Evolutionary conservation across 2,888 invertebrate genomes (phyloP).

Genomic region (Deilephila porcellus): DNA sequence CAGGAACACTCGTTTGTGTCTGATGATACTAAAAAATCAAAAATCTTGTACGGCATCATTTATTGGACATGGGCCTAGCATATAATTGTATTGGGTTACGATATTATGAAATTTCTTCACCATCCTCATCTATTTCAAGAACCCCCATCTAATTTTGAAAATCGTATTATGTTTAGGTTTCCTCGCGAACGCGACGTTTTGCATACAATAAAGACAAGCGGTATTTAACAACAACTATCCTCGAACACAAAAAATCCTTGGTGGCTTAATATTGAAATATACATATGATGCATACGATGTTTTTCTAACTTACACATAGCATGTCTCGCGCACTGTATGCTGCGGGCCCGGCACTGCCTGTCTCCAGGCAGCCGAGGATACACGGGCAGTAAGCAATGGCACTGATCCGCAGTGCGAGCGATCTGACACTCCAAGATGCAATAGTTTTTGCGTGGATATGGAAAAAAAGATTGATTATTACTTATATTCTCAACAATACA

Average conservation of each 20-base stretch:
- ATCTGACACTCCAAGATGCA: slow-evolving; percentile 67
- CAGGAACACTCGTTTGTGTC: slow-evolving; percentile 51
- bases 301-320: slow-evolving; percentile 49
- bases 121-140: too few relatives aligned
- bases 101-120: too few relatives aligned
- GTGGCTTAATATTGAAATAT: not conserved
- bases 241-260: too few relatives aligned
- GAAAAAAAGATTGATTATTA: not conserved
- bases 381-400: slow-evolving; percentile 55
- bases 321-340: slow-evolving; percentile 54
- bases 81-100: too few relatives aligned
- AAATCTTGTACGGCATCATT: not conserved
- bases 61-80: too few relatives aligned
- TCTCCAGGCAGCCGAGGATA: slow-evolving; percentile 52
- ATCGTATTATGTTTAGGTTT: too few relatives aligned
- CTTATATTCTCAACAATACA: too few relatives aligned
- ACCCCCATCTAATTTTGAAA: too few relatives aligned
- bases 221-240: too few relatives aligned
- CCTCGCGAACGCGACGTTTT: too few relatives aligned
- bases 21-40: slow-evolving; percentile 43
- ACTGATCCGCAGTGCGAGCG: slow-evolving; percentile 45
- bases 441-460: slow-evolving; percentile 51
- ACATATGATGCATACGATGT: too few relatives aligned
- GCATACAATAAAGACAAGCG: too few relatives aligned
- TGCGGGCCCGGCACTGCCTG: slow-evolving; percentile 47